Evolutionary conservation across 2,113 vertebrate genomes (phyloP).

Genomic region (Podarcis cretensis): DNA sequence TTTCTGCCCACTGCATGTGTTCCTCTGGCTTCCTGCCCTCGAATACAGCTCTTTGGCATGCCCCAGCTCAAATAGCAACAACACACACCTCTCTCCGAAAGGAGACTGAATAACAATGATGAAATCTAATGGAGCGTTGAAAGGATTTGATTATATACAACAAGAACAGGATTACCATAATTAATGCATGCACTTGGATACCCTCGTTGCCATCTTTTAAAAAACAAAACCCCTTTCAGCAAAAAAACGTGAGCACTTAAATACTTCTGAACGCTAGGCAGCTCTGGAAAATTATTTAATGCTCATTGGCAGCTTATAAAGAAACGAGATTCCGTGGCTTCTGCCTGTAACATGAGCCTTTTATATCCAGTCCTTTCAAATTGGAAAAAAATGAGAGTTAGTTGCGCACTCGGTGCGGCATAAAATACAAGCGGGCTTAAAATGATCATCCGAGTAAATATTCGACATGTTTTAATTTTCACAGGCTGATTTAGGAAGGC

Average conservation of each 20-base stretch:
- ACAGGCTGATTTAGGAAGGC: not conserved
- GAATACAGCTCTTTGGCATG: not conserved
- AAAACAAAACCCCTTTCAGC: not conserved
- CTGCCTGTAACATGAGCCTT: not conserved
- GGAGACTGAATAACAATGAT: conserved; percentile 41
- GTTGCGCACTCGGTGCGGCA: not conserved
- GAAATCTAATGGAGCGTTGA: conserved; percentile 58
- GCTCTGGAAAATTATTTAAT: conserved; percentile 30
- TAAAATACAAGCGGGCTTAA: not conserved
- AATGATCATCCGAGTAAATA: not conserved
- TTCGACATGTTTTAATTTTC: not conserved
- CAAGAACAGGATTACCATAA: conserved; percentile 54
- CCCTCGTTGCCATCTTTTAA: conserved; percentile 40
- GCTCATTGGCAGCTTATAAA: conserved; percentile 18
- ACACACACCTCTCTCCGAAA: conserved; percentile 44
- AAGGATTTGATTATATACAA: conserved; percentile 58
- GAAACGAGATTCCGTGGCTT: conserved; percentile 13
- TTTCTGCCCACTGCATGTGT: not conserved
- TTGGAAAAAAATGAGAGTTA: not conserved
- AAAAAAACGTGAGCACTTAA: conserved; percentile 37
- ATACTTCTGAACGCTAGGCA: conserved; percentile 25
- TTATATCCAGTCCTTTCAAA: conserved; percentile 7
- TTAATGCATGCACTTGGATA: conserved; percentile 52
- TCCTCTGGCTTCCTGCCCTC: conserved; percentile 10
- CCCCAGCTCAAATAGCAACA: conserved; percentile 4